phyloP scores from a whole-genome alignment of 2,113 vertebrate species.

The Danionella cerebrum region DNA sequence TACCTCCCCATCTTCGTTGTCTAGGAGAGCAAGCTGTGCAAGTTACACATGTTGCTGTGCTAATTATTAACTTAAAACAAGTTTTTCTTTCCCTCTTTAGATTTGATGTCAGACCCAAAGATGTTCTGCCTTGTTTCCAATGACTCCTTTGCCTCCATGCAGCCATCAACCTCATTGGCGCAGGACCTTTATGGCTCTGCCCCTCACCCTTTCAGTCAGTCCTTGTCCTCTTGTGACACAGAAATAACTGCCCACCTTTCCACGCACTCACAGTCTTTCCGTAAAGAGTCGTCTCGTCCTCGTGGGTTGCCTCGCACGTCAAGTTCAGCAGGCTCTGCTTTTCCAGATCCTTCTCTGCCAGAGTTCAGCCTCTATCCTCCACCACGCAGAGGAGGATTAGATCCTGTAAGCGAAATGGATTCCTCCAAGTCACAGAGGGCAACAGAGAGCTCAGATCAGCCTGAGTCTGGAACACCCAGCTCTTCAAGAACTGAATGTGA shows the following conservation, averaged over 20 bases:
- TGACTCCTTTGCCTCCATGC: constrained; percentile 93
- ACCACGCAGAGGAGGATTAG: constrained; percentile 79
- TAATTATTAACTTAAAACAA: too few relatives aligned
- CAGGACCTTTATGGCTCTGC: constrained; percentile 73
- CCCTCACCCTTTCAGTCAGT: constrained; percentile 77
- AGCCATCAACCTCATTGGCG: constrained; percentile 83
- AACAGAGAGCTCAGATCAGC: constrained; percentile 67
- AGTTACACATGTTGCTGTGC: too few relatives aligned
- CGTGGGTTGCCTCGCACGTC: constrained; percentile 94
- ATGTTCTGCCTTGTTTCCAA: constrained; percentile 93
- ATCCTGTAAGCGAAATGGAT: constrained; percentile 92
- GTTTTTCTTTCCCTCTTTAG: constrained; percentile 53
- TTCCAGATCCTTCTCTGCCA: constrained; percentile 85
- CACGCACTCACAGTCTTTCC: constrained; percentile 86
- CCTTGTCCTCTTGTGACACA: constrained; percentile 78
- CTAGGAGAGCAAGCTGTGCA: too few relatives aligned
- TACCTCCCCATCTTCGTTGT: too few relatives aligned
- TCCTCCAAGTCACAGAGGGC: constrained; percentile 70
- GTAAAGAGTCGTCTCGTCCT: constrained; percentile 86
- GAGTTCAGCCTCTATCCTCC: constrained; percentile 88
- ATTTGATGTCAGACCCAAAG: constrained; percentile 85
- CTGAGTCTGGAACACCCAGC: constrained; percentile 56
- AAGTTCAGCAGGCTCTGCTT: constrained; percentile 89
- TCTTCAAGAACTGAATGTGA: constrained; percentile 58
- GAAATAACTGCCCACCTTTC: constrained; percentile 75